Evolutionary conservation across 2,888 invertebrate species (phyloP).

Genomic region (Gastracanthus pulcherrimus): DNA sequence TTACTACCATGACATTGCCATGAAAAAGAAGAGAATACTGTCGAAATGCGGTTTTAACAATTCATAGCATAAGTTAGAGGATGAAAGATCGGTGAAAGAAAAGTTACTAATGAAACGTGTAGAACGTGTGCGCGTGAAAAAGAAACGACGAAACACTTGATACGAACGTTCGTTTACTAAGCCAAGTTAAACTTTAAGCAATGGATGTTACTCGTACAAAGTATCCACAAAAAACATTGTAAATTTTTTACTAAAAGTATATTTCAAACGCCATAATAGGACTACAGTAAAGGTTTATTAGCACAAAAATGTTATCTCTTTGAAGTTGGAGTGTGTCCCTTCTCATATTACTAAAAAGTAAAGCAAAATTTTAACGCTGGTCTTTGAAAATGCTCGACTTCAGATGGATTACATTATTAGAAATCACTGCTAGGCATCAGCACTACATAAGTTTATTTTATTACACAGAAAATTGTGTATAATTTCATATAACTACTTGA

Average conservation of each 20-base stretch:
- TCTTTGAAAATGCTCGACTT: conserved; percentile 40
- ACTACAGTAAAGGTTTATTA: conserved; percentile 17
- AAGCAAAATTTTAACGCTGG: conserved; percentile 4
- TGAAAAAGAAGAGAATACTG: conserved; percentile 24
- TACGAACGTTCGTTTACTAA: conserved; percentile 38
- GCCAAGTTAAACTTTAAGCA: conserved; percentile 67
- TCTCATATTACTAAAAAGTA: conserved; percentile 13
- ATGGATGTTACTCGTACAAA: conserved; percentile 76
- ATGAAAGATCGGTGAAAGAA: conserved; percentile 35
- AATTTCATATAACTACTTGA: neutral
- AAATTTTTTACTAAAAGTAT: conserved; percentile 72
- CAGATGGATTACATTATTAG: conserved; percentile 36
- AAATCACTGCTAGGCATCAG: conserved; percentile 26
- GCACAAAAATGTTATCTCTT: conserved; percentile 28
- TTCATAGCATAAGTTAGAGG: conserved; percentile 42
- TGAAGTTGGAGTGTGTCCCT: conserved; percentile 21
- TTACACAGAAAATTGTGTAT: neutral
- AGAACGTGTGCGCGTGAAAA: conserved; percentile 59
- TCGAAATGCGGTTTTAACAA: conserved; percentile 17
- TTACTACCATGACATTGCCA: conserved; percentile 38
- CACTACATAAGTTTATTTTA: neutral
- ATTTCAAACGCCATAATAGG: conserved; percentile 27
- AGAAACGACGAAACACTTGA: conserved; percentile 42
- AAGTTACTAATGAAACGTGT: conserved; percentile 67
- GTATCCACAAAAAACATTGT: conserved; percentile 68